Percentiles rank a stretch among this genome's conserved stretches.
Conservation (phyloP, 2,113 vertebrate species). For the Scatophagus argus region DNA sequence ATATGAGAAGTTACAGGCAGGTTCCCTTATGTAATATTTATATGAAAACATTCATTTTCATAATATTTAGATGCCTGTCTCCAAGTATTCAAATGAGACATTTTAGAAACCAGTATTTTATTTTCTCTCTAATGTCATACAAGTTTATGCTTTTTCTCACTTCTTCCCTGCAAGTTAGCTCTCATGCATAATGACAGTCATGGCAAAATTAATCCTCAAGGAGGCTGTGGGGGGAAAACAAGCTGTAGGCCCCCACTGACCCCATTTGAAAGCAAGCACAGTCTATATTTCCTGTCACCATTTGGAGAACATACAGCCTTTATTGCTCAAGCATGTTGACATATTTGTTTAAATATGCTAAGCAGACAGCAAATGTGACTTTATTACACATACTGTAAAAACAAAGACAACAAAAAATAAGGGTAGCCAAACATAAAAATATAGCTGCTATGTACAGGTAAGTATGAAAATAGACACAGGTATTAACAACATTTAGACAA, state of each 20-base stretch:
- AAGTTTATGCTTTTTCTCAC: too few relatives aligned
- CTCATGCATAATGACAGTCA: too few relatives aligned
- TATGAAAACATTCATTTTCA: not conserved
- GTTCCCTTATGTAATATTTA: not conserved
- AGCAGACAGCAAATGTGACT: not conserved
- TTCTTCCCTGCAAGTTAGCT: too few relatives aligned
- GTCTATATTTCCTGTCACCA: not conserved
- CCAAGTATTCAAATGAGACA: constrained; percentile 10
- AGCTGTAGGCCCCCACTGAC: not conserved
- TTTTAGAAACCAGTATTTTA: constrained; percentile 6
- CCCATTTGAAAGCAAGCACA: not conserved
- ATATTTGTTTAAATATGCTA: not conserved
- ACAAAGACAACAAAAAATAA: not conserved
- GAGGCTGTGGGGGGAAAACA: not conserved
- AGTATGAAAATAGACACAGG: not conserved
- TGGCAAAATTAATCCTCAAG: too few relatives aligned
- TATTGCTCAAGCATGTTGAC: not conserved
- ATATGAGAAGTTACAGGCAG: not conserved
- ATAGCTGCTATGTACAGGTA: too few relatives aligned
- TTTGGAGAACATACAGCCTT: not conserved
- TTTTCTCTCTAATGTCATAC: not conserved
- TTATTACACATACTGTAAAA: not conserved
- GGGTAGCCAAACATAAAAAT: not conserved
- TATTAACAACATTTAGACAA: not conserved
- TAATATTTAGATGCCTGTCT: constrained; percentile 5